Conservation (phyloP, 2,113 vertebrate genomes). For the Scomber japonicus region DNA sequence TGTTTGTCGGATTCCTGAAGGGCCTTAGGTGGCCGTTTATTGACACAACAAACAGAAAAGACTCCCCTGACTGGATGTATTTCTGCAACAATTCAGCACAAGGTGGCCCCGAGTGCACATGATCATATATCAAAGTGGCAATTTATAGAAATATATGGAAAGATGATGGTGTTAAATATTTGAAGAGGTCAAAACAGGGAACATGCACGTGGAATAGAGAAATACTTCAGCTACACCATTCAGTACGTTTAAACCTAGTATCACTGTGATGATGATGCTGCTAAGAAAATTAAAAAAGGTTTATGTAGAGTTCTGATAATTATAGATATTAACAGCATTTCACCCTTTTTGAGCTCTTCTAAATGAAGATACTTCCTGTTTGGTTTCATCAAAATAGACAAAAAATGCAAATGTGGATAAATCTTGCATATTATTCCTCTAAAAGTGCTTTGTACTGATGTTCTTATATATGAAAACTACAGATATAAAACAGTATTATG, state of each 20-base stretch:
- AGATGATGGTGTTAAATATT: slow-evolving; percentile 59
- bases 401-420: too few species aligned
- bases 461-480: too few species aligned
- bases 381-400: too few species aligned
- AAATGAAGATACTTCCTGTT: too few species aligned
- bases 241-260: background rate
- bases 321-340: too few species aligned
- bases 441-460: too few species aligned
- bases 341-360: too few species aligned
- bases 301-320: too few species aligned
- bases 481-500: too few species aligned
- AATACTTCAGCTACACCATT: background rate
- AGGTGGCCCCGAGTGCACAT: slow-evolving; percentile 45
- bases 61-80: slow-evolving; percentile 43
- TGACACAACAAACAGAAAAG: slow-evolving; percentile 67
- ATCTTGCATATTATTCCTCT: too few species aligned
- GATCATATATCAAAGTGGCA: slow-evolving; percentile 50
- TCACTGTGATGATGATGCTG: background rate
- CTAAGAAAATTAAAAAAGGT: background rate
- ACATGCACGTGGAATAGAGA: slow-evolving; percentile 12
- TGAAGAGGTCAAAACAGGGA: slow-evolving; percentile 60
- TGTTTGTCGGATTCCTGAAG: slow-evolving; percentile 55
- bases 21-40: slow-evolving; percentile 68
- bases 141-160: slow-evolving; percentile 43
- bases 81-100: slow-evolving; percentile 49